These are phyloP conservation scores for Pogonognathellus flavescens DNA, from an alignment of 1,140 invertebrate genomes.

Conservation along the genomic window DNA sequence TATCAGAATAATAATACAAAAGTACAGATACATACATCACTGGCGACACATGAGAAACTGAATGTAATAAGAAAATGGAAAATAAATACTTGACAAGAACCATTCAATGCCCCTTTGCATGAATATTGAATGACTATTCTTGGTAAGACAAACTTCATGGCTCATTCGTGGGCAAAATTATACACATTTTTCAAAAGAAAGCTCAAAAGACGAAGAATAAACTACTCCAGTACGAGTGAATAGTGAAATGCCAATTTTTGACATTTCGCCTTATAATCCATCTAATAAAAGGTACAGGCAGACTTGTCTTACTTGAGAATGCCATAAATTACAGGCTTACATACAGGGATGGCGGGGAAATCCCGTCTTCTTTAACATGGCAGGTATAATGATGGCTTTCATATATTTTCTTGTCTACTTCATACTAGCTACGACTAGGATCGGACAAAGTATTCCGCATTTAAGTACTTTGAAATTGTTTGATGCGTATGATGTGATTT, in stretches of 20 bases:
- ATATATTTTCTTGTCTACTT: neutral
- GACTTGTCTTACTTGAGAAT: neutral
- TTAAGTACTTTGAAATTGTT: slow-evolving; percentile 1
- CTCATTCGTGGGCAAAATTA: slow-evolving; percentile 2
- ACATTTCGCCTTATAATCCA: neutral
- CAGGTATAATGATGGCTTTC: neutral
- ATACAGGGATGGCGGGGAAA: neutral
- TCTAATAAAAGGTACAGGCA: neutral
- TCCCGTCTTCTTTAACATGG: neutral
- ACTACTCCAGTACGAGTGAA: neutral
- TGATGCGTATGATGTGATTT: slow-evolving; percentile 41
- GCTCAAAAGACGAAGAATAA: neutral
- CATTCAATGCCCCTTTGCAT: neutral
- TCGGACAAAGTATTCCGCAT: neutral
- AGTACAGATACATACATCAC: neutral
- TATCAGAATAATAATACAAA: slow-evolving; percentile 6
- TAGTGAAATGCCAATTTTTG: slow-evolving; percentile 42
- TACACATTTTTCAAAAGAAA: neutral
- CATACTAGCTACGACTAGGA: neutral
- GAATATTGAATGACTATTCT: slow-evolving; percentile 7
- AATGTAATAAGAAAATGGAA: neutral
- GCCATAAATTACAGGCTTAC: neutral
- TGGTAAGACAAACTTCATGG: slow-evolving; percentile 26
- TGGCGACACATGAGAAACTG: neutral
- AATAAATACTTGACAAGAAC: neutral